A percentile compares a stretch with the other conserved stretches of the same genome.
Evolutionary conservation across 2,797 vertebrate species (phyloP).

Genomic region (Molossus molossus): DNA sequence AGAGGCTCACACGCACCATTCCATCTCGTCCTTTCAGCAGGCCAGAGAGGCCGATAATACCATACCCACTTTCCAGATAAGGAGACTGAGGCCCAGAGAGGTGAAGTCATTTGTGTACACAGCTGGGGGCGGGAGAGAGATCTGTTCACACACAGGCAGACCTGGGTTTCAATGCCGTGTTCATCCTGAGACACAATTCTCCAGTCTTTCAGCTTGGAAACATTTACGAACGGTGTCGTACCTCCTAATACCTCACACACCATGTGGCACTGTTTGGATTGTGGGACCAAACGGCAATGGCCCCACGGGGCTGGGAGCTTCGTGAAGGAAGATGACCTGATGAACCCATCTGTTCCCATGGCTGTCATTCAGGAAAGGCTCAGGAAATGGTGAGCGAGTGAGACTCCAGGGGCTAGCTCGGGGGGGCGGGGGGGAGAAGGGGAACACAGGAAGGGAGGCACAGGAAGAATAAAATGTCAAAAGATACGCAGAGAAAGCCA

Average conservation of each 20-base stretch:
- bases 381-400: not conserved
- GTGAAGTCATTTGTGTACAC: not conserved
- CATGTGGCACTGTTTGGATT: accelerated
- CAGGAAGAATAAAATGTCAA: not conserved
- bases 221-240: not conserved
- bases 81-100: not conserved
- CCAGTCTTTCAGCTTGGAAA: not conserved
- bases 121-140: not conserved
- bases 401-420: too few species aligned
- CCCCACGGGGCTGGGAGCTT: not conserved
- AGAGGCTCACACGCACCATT: not conserved
- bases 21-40: not conserved
- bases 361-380: not conserved
- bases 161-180: not conserved
- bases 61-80: not conserved
- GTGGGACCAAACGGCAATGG: accelerated
- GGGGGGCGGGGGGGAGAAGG: accelerated
- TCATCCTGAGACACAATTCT: not conserved
- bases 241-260: not conserved
- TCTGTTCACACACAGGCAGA: not conserved
- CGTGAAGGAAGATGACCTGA: accelerated
- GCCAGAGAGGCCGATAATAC: not conserved
- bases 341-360: not conserved
- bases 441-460: not conserved
- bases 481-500: not conserved